phyloP scores from a whole-genome alignment of 2,113 vertebrate species.

The Gallinago media region DNA sequence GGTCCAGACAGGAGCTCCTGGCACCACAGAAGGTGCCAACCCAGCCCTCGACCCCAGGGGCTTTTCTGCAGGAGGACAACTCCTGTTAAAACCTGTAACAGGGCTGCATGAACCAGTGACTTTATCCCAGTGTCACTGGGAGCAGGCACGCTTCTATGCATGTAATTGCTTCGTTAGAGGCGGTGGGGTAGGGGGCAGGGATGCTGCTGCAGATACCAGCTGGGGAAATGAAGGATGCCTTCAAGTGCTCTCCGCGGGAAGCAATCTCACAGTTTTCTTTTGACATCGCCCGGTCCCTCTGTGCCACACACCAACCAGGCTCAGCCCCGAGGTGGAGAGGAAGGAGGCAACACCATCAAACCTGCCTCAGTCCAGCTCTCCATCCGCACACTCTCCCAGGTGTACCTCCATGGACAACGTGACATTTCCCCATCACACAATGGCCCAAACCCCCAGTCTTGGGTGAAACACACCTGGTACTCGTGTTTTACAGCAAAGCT shows the following conservation, averaged over 20 bases:
- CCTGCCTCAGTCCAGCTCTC: background rate
- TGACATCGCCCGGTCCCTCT: background rate
- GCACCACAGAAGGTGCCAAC: background rate
- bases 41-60: accelerated
- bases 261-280: background rate
- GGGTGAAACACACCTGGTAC: accelerated
- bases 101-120: accelerated
- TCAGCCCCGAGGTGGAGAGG: background rate
- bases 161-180: background rate
- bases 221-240: background rate
- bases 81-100: background rate
- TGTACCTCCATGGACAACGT: accelerated
- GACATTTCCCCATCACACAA: accelerated
- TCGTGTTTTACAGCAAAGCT: accelerated
- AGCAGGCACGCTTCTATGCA: accelerated
- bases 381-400: accelerated
- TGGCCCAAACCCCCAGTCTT: accelerated
- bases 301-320: background rate
- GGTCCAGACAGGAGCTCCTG: background rate
- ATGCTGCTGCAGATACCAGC: background rate
- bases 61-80: background rate
- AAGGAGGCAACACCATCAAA: background rate
- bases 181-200: background rate
- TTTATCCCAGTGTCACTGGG: background rate
- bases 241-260: background rate